Base-by-base conservation (phyloP, 2,888 invertebrate species). In the Resseliella maxima region DNA sequence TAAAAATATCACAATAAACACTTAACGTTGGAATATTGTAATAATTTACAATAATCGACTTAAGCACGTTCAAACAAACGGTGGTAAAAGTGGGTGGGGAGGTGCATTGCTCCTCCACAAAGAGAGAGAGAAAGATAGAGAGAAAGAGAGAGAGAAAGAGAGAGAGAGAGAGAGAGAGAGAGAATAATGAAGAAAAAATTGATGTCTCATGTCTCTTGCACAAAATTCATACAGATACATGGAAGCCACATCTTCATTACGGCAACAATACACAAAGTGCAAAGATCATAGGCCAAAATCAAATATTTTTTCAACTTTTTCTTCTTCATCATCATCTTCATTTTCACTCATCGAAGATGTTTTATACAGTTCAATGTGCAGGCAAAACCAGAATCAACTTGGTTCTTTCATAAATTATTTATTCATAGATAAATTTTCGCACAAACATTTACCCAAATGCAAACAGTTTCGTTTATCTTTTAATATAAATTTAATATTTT, bases 391-490 rank as follows among this genome's bases (percentile, higher is more conserved):
- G 38, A 83, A 38, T 83, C 83, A 83, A 83, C 83, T 38, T 36
- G 1, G 10, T 8, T 5, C 18, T 24, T 1, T 41, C n/a, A 83
- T 83, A 83, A 83, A 83, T 83, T 83, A 83, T 83, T 83, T 83
- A 83, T 83, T 83, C 83, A 83, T 83, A 83, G 83, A 83, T 83
- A 83, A 83, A 83, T 83, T 83, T 83, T 83, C 83, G 38, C 83
- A 83, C 36, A 83, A 83, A 83, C 83, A 83, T 38, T 38, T 38
- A n/a, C 10, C 38, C 83, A 38, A 83, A 83, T 83, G 38, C 38
- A 83, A 83, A 83, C 83, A 83, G 83, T 83, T 83, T 83, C 83
- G 83, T 83, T 83, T 83, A 83, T 83, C 83, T 83, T 83, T 83
- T 83, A 83, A 83, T 83, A 83, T 83, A 83, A 83, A 38, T 83